Conservation (phyloP, 1,140 invertebrate genomes). For the Subanguina moxae region DNA sequence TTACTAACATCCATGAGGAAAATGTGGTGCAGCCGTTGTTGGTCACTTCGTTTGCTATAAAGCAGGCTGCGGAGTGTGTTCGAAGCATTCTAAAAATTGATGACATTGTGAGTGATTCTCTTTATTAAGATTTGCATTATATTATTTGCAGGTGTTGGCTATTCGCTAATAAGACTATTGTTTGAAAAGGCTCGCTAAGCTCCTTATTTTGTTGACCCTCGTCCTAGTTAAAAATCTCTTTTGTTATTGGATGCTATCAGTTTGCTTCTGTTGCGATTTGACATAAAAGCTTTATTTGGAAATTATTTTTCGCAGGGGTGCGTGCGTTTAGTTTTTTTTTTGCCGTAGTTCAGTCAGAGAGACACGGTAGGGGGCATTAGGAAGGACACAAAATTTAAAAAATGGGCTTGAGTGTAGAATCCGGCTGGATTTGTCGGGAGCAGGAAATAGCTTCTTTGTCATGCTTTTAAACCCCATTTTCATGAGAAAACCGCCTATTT, state of each 20-base stretch:
- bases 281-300: not conserved
- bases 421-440: too few relatives aligned
- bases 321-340: too few relatives aligned
- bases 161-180: not conserved
- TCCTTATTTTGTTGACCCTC: too few relatives aligned
- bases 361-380: too few relatives aligned
- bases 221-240: not conserved
- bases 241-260: not conserved
- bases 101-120: slow-evolving; percentile 72
- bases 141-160: not conserved
- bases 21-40: slow-evolving; percentile 94
- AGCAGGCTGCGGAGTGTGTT: slow-evolving; percentile 90
- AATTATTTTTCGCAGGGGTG: too few relatives aligned
- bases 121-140: not conserved
- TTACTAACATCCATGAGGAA: slow-evolving; percentile 93
- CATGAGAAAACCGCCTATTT: too few relatives aligned
- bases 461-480: too few relatives aligned
- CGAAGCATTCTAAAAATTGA: slow-evolving; percentile 97
- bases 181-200: not conserved
- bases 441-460: too few relatives aligned
- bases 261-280: not conserved
- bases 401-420: too few relatives aligned
- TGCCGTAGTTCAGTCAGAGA: too few relatives aligned
- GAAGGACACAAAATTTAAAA: too few relatives aligned
- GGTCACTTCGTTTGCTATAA: slow-evolving; percentile 87